Percentiles rank a stretch among this genome's conserved stretches.
These are phyloP conservation scores for Scalopus aquaticus DNA, from an alignment of 2,113 vertebrate genomes.

Conservation along the genomic window DNA sequence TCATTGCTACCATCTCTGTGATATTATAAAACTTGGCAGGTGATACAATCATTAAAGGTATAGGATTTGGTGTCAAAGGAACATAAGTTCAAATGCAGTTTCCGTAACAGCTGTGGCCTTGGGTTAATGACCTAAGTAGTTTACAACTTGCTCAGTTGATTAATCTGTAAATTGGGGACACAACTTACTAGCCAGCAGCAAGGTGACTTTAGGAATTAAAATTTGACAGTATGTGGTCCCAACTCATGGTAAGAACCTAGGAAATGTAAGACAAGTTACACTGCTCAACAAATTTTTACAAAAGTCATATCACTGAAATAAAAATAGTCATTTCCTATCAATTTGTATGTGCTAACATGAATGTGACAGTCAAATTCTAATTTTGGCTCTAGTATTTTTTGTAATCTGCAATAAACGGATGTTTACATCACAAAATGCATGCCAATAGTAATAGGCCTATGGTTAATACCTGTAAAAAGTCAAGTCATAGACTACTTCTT, in stretches of 20 bases:
- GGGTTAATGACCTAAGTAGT: background rate
- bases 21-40: background rate
- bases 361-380: too few relatives aligned
- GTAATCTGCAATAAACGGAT: too few relatives aligned
- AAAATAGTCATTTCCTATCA: too few relatives aligned
- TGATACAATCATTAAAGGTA: background rate
- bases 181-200: background rate
- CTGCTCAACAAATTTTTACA: too few relatives aligned
- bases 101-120: background rate
- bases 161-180: background rate
- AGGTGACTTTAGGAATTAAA: constrained; percentile 41
- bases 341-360: too few relatives aligned
- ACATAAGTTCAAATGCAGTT: background rate
- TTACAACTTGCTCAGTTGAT: background rate
- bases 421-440: too few relatives aligned
- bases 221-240: background rate
- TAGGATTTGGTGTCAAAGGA: background rate
- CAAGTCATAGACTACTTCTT: too few relatives aligned
- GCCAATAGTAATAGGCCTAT: too few relatives aligned
- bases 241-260: background rate
- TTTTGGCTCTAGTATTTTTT: too few relatives aligned
- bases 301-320: too few relatives aligned
- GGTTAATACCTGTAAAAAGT: too few relatives aligned
- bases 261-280: background rate
- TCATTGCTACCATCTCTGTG: background rate